Evolutionary conservation across 2,888 invertebrate species (phyloP), one percentile per base, ranked within the genome.

Genomic region (Parnassius smintheus): DNA sequence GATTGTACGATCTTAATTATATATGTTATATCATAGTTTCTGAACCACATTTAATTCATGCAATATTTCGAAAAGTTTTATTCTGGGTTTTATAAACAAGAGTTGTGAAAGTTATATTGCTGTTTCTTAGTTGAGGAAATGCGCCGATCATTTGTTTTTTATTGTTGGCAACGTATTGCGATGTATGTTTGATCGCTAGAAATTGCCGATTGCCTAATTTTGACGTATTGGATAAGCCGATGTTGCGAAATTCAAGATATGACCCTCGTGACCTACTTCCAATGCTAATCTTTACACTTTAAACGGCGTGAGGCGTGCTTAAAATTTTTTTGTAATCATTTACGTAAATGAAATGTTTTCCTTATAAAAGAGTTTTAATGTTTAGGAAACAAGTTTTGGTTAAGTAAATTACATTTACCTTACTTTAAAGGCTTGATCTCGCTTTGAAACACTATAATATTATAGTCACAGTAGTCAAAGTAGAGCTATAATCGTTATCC

Each of bases 1-100:
- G 65, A 66, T 68, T 56, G 56, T 52, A 49, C 62, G 56, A 64
- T 61, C 62, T 65, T 62, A 61, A 64, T 44, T 67, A 64, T 61
- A 64, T 61, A 60, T 67, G 66, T 74, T 75, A 74, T 73, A 72
- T 72, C 73, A 74, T 73, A 72, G 64, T 68, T 66, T 61, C 50
- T 51, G 63, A 53, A 59, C n/a, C 52, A 61, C 59, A 44, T 64
- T 69, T 74, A 75, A 78, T 74, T 72, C 75, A 76, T 76, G 68
- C 75, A 62, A 60, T 67, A 68, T 80, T 75, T 77, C 75, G 76
- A 70, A 70, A 74, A 57, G 72, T 70, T 64, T 71, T 41, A 76
- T 76, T 76, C 73, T 77, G 73, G 72, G 74, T 74, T 76, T 73
- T 71, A 68, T 71, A 72, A 74, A 75, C 72, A 75, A 66, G 57